phyloP scores from a whole-genome alignment of 2,797 vertebrate genomes.

The Fundulus diaphanus region DNA sequence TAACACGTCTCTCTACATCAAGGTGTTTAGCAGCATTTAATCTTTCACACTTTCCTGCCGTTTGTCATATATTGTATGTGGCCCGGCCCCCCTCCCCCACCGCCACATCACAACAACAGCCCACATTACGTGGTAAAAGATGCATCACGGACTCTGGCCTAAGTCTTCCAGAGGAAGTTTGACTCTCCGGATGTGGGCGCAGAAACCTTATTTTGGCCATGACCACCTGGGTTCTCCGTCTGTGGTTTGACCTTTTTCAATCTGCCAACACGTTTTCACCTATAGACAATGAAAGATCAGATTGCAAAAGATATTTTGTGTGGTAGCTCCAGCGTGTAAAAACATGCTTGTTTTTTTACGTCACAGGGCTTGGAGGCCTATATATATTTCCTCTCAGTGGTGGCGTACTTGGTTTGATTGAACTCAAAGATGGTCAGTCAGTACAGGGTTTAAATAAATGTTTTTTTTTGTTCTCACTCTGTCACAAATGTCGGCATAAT shows the following conservation, averaged over 20 bases:
- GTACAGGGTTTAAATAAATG: not conserved
- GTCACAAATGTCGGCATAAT: not conserved
- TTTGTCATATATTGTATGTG: conserved; percentile 13
- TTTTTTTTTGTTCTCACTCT: too few species aligned
- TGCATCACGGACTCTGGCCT: conserved; percentile 40
- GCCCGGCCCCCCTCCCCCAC: conserved; percentile 30
- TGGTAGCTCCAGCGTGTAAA: conserved; percentile 11
- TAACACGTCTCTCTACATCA: not conserved
- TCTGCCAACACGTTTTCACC: conserved; percentile 8
- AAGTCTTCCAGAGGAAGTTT: conserved; percentile 43
- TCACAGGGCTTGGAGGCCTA: not conserved
- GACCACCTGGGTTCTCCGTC: conserved; percentile 27
- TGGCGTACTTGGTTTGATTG: not conserved
- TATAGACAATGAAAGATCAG: conserved; percentile 20
- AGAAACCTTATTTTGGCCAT: conserved; percentile 52
- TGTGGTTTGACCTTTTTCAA: conserved; percentile 69
- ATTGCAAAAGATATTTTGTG: conserved; percentile 8
- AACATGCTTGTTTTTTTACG: conserved; percentile 1
- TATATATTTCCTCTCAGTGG: not conserved
- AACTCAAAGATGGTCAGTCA: not conserved
- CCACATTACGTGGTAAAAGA: conserved; percentile 20
- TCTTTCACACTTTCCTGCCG: conserved; percentile 23
- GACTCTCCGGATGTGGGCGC: conserved; percentile 6
- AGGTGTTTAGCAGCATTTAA: conserved; percentile 6
- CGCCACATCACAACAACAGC: conserved; percentile 41